A percentile compares a stretch with the other conserved stretches of the same genome.
phyloP scores from a whole-genome alignment of 2,113 vertebrate genomes.

The Lepus timidus region DNA sequence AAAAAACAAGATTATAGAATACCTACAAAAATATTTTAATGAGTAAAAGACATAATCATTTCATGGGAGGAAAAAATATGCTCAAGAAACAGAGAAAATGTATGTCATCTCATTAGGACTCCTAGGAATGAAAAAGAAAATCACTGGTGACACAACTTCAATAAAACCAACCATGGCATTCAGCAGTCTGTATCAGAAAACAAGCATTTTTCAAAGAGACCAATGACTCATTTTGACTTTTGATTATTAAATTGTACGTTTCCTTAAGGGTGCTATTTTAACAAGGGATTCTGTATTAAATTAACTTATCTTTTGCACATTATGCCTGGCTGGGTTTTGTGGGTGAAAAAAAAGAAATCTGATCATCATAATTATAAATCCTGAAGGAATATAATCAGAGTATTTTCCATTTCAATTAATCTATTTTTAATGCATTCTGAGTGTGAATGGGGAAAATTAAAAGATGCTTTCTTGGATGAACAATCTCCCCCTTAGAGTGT shows the following conservation, averaged over 20 bases:
- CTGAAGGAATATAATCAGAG: background rate
- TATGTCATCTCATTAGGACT: too few relatives aligned
- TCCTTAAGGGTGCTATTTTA: constrained; percentile 5
- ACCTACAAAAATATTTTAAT: background rate
- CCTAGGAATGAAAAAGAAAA: too few relatives aligned
- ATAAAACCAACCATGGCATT: background rate
- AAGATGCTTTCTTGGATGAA: constrained; percentile 25
- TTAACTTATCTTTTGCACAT: background rate
- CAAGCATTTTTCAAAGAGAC: background rate
- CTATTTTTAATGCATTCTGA: constrained; percentile 10
- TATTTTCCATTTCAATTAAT: constrained; percentile 44
- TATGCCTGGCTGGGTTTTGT: background rate
- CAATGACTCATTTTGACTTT: background rate
- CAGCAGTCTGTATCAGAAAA: background rate
- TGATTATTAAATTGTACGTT: background rate
- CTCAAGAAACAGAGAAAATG: too few relatives aligned
- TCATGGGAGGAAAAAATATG: too few relatives aligned
- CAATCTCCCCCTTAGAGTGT: background rate
- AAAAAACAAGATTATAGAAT: background rate
- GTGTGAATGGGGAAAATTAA: constrained; percentile 20
- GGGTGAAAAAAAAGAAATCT: background rate
- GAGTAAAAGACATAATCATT: too few relatives aligned
- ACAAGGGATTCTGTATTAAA: constrained; percentile 29
- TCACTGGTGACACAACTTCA: background rate
- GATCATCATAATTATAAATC: constrained; percentile 26